Conservation (phyloP, 2,113 vertebrate genomes). For the Holacanthus passer region DNA sequence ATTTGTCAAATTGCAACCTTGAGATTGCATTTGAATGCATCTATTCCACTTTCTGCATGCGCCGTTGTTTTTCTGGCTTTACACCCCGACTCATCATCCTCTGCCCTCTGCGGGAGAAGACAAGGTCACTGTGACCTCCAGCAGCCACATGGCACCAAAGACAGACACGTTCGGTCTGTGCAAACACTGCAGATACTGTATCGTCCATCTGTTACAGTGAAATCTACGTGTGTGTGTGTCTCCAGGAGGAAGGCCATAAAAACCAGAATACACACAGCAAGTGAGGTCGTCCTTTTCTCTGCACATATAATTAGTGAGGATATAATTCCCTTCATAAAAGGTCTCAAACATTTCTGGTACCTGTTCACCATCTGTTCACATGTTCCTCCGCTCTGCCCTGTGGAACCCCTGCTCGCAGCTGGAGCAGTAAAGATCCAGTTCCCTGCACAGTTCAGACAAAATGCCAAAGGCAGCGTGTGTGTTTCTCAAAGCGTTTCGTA, state of each 20-base stretch:
- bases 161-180: too few species aligned
- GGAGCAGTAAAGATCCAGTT: slow-evolving; percentile 3
- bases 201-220: not conserved
- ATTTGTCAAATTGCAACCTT: slow-evolving; percentile 12
- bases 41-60: slow-evolving; percentile 1
- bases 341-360: not conserved
- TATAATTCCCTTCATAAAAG: not conserved
- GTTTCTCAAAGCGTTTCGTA: not conserved
- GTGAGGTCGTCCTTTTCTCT: not conserved
- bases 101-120: slow-evolving; percentile 57
- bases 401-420: too few species aligned
- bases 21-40: slow-evolving; percentile 14
- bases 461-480: slow-evolving; percentile 19
- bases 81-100: slow-evolving; percentile 23
- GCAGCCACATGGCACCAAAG: slow-evolving; percentile 5
- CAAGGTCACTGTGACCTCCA: slow-evolving; percentile 77
- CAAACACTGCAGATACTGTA: too few species aligned
- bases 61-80: slow-evolving; percentile 6
- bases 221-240: not conserved
- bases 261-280: not conserved
- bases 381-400: not conserved
- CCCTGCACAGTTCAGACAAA: slow-evolving; percentile 8
- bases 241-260: not conserved
- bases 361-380: slow-evolving; percentile 13
- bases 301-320: not conserved